Evolutionary conservation across 2,113 vertebrate genomes (phyloP), one percentile per base, ranked within the genome.

Genomic region (Albula glossodonta): DNA sequence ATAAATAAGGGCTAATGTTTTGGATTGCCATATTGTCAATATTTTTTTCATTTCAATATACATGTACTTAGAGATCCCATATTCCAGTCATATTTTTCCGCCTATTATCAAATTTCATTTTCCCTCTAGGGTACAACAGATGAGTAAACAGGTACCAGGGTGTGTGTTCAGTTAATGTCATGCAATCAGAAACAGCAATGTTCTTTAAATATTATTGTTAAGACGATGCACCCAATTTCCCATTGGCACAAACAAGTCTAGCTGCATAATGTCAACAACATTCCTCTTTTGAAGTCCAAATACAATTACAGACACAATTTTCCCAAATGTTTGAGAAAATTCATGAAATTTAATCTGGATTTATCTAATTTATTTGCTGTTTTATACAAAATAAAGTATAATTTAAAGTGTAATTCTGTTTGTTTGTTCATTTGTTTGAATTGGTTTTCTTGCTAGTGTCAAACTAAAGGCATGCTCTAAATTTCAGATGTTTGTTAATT

Each of bases 311-410:
- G 90, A 92, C 88, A 87, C 87, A 82, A 81, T 84, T 87, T 91
- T 94, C 90, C 91, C 13, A 41, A 41, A 90, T 88, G 92, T 84
- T 52, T 94, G 92, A 95, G 88, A 25, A 41, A 41, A 90, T 88
- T 93, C 85, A 56, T 94, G 92, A 95, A 87, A 94, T 93, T 93
- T 94, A 93, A 94, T 95, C 92, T 95, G 94, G 94, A 95, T 94
- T 94, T 95, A 95, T 93, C 90, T 95, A 95, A 96, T 95, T 95
- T 95, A 95, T 95, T 96, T 95, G 94, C 95, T 93, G 91, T 94
- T 94, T 95, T 95, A 93, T 94, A 96, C 94, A 92, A 95, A 95
- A 96, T 95, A 95, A 95, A 95, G 92, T 94, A 88, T 74, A 60
- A 82, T n/a, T 77, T 95, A 95, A 95, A 95, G 92, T 94, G 87